Evolutionary conservation across 2,113 vertebrate genomes (phyloP).

Genomic region (Tichodroma muraria): DNA sequence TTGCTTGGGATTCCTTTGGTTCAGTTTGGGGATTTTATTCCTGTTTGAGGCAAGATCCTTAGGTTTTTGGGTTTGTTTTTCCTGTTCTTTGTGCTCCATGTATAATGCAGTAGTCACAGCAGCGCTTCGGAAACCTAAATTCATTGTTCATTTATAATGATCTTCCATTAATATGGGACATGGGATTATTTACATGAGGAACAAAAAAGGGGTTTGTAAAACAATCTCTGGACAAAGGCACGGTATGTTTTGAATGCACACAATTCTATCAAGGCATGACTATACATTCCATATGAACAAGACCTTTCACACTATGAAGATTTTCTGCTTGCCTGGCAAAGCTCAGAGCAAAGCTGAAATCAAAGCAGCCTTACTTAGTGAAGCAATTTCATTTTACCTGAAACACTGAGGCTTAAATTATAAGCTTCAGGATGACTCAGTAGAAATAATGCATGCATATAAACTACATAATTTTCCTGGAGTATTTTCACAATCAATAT

Average conservation of each 20-base stretch:
- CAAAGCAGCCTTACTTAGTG: constrained; percentile 44
- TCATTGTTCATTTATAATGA: background rate
- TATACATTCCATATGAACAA: constrained; percentile 22
- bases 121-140: background rate
- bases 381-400: constrained; percentile 63
- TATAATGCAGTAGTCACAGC: background rate
- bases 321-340: constrained; percentile 54
- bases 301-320: constrained; percentile 2
- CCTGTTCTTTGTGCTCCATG: background rate
- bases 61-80: no score
- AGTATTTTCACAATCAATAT: constrained; percentile 61
- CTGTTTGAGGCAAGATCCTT: background rate
- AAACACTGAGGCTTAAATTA: constrained; percentile 64
- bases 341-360: constrained; percentile 61
- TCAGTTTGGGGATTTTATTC: background rate
- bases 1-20: background rate
- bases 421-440: constrained; percentile 62
- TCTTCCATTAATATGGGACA: constrained; percentile 3
- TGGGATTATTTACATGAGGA: background rate
- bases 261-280: background rate
- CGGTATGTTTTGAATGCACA: background rate
- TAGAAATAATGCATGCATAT: constrained; percentile 63
- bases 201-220: background rate
- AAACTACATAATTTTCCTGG: constrained; percentile 61
- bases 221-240: background rate